Conservation (phyloP, 2,113 vertebrate genomes). For the Psilopogon haemacephalus region DNA sequence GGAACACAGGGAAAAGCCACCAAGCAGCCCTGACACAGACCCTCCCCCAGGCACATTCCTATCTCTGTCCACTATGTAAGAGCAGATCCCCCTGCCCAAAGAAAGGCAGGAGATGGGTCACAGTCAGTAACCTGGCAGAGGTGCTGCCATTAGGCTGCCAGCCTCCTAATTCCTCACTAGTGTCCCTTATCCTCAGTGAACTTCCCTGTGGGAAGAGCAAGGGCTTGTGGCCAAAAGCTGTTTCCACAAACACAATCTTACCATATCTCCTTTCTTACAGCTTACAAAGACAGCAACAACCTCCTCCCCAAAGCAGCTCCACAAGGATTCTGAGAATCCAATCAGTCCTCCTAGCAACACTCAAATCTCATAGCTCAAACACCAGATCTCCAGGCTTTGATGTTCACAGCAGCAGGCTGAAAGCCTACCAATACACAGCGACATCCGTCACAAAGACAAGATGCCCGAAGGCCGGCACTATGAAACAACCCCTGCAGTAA, state of each 20-base stretch:
- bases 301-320: neutral
- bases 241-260: neutral
- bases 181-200: neutral
- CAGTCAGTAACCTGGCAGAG: neutral
- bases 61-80: neutral
- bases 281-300: neutral
- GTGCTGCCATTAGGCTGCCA: neutral
- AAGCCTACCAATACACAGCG: rapidly evolving
- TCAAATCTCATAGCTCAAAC: neutral
- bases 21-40: neutral
- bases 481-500: neutral
- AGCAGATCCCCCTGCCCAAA: neutral
- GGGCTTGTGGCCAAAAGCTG: neutral
- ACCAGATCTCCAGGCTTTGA: neutral
- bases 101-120: neutral
- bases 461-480: neutral
- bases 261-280: rapidly evolving
- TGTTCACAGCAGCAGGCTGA: rapidly evolving
- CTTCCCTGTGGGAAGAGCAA: neutral
- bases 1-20: neutral
- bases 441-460: neutral
- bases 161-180: neutral
- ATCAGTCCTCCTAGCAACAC: neutral
- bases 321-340: neutral
- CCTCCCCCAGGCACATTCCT: neutral